phyloP scores from a whole-genome alignment of 2,113 vertebrate species.

The Labrus mixtus region DNA sequence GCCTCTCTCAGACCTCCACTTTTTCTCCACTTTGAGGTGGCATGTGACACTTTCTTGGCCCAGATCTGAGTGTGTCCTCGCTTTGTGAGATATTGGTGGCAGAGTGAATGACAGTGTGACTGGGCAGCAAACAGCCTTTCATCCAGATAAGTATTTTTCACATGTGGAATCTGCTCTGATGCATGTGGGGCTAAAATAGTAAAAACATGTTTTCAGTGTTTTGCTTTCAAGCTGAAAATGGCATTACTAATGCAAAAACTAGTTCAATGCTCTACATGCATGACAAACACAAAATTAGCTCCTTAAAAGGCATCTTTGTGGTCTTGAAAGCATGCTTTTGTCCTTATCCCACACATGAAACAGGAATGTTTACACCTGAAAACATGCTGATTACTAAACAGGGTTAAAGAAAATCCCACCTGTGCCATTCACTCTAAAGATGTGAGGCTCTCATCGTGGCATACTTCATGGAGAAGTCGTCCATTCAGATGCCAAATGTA shows the following conservation, averaged over 20 bases:
- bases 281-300: not conserved
- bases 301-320: not conserved
- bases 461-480: not conserved
- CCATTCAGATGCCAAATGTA: not conserved
- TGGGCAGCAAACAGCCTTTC: not conserved
- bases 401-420: not conserved
- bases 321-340: not conserved
- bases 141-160: not conserved
- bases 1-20: constrained; percentile 22
- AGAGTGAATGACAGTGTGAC: constrained; percentile 10
- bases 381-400: not conserved
- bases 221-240: not conserved
- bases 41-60: not conserved
- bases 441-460: not conserved
- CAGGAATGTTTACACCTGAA: not conserved
- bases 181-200: not conserved
- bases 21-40: not conserved
- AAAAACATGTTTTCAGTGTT: not conserved
- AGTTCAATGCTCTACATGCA: not conserved
- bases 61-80: not conserved
- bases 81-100: constrained; percentile 9
- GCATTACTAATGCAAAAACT: too few relatives aligned
- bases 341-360: not conserved
- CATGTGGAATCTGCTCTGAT: not conserved
- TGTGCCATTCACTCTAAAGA: not conserved